These are phyloP conservation scores for Corapipo altera DNA, from an alignment of 2,113 vertebrate species.

Conservation along the genomic window DNA sequence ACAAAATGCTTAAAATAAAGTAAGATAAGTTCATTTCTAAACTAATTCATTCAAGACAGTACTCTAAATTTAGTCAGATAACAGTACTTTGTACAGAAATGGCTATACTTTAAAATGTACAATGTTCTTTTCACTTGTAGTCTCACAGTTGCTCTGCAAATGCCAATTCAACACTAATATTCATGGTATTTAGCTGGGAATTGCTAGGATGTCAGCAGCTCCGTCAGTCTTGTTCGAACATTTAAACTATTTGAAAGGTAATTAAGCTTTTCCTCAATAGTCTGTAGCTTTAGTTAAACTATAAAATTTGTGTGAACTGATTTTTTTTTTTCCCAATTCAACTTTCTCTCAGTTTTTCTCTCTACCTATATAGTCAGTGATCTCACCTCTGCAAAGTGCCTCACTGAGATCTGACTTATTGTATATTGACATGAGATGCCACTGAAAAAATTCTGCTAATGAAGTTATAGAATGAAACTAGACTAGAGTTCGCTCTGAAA, in stretches of 20 bases:
- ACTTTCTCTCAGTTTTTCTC: not conserved
- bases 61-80: slow-evolving; percentile 11
- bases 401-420: not conserved
- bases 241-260: not conserved
- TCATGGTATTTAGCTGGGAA: not conserved
- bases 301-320: not conserved
- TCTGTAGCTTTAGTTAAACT: not conserved
- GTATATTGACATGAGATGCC: not conserved
- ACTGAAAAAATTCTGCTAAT: not conserved
- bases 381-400: not conserved
- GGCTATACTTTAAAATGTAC: not conserved
- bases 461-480: not conserved
- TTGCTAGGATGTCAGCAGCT: not conserved
- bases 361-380: not conserved
- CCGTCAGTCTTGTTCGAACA: not conserved
- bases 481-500: not conserved
- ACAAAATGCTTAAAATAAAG: not conserved
- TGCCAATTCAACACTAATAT: not conserved
- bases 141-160: not conserved
- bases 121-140: not conserved
- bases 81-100: not conserved
- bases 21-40: not conserved
- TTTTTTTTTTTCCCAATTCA: not conserved
- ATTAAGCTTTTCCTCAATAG: not conserved
- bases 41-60: slow-evolving; percentile 10